Base-by-base conservation (phyloP, 2,113 vertebrate species). In the Nyctereutes procyonoides region DNA sequence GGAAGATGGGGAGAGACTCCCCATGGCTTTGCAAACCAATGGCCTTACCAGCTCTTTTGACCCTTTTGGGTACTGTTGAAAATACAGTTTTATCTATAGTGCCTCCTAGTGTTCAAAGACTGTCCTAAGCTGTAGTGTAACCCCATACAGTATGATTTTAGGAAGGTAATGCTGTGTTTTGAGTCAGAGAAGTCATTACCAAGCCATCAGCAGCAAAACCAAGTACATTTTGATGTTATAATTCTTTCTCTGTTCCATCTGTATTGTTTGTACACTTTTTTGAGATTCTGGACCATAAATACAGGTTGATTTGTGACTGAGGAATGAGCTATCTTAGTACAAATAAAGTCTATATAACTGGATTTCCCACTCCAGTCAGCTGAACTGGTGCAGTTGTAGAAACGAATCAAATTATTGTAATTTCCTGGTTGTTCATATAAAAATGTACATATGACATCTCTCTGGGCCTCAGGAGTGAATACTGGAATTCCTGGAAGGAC, bases 101-200 rank as follows among this genome's bases (percentile, higher is more conserved):
- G 48, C 96, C 97, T 92, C 38, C 97, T 98, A 87, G 92, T 86
- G 98, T 96, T 92, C 76, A 95, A 83, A 95, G 28, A 53, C 10
- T 67, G 55, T 96, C 30, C 28, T 76, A 58, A 58, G 2, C 77
- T 81, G 5, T 53, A 62, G 48, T 74, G 26, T 20, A 93, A 73
- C 51, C 15, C 20, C n/a, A 55, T 48, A 19, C 48, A 74, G 13
- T 86, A 67, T 63, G 90, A 89, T 92, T 90, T 93, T 81, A 58
- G 17, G 32, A 0, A 60, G 69, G 43, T 88, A 90, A 24, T 56
- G 8, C 43, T 91, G 9, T 53, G 22, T 92, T 92, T 93, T 92
- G 30, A 85, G 35, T 80, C 53, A 88, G 2, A 73, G 8, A 84
- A 32, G 14, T 95, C 77, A 87, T 32, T 87, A 20, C 43, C n/a